phyloP scores from a whole-genome alignment of 2,797 vertebrate species.

The Sylvia borin region DNA sequence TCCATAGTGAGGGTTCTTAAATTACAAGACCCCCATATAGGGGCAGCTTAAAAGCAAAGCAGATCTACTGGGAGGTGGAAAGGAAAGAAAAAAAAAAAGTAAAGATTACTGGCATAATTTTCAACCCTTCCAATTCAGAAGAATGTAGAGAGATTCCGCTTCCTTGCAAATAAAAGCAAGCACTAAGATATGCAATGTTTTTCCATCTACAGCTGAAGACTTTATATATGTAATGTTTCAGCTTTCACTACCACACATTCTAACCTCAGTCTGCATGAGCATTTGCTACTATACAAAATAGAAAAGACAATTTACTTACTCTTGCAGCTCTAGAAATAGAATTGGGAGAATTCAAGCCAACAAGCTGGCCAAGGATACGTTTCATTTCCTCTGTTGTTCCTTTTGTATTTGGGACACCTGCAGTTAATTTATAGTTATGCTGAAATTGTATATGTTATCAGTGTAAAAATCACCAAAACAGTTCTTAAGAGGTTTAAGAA shows the following conservation, averaged over 20 bases:
- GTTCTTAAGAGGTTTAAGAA: not conserved
- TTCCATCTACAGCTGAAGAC: not conserved
- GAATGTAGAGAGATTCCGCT: not conserved
- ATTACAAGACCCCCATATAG: not conserved
- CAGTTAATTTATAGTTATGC: not conserved
- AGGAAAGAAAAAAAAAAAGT: not conserved
- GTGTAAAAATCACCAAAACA: not conserved
- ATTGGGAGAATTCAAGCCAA: conserved; percentile 92
- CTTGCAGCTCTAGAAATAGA: conserved; percentile 91
- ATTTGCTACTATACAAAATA: fast-evolving
- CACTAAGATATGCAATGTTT: not conserved
- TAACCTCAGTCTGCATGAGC: not conserved
- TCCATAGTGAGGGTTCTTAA: not conserved
- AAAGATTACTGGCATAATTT: not conserved
- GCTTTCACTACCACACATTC: not conserved
- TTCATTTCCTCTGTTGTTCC: conserved; percentile 83
- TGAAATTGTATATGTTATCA: not conserved
- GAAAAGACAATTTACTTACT: conserved; percentile 74
- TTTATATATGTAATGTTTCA: not conserved
- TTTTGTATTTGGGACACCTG: conserved; percentile 63
- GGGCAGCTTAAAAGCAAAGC: not conserved
- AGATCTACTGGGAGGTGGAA: not conserved
- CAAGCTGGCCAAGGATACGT: conserved; percentile 89
- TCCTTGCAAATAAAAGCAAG: not conserved
- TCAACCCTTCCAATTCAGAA: not conserved